Evolutionary conservation across 2,113 vertebrate species (phyloP).

Genomic region (Tragulus kanchil): DNA sequence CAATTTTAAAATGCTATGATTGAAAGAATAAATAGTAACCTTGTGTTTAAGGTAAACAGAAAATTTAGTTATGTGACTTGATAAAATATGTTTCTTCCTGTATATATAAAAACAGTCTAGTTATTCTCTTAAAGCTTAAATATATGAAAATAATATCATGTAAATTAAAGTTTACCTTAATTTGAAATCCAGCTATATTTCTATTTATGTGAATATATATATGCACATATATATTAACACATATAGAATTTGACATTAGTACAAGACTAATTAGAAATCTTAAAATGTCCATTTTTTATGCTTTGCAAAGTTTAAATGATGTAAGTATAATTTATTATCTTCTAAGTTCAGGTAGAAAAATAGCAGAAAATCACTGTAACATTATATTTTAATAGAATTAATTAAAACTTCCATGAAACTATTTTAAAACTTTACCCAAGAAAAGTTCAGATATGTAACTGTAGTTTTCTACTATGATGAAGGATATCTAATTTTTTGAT

Average conservation of each 20-base stretch:
- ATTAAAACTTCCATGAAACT: neutral
- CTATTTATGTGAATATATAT: neutral
- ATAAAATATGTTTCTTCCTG: neutral
- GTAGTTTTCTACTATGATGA: neutral
- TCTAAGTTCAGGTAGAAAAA: neutral
- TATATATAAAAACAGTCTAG: neutral
- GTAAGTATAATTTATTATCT: neutral
- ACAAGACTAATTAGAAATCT: neutral
- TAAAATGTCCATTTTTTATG: neutral
- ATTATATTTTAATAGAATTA: neutral
- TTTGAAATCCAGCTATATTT: neutral
- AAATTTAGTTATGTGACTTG: neutral
- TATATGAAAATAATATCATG: neutral
- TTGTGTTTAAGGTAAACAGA: constrained; percentile 2
- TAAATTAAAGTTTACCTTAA: neutral
- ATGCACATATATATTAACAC: neutral
- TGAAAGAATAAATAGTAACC: neutral
- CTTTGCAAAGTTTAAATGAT: neutral
- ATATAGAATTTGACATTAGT: neutral
- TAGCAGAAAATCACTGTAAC: neutral
- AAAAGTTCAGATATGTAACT: neutral
- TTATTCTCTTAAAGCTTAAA: neutral
- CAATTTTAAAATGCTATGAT: neutral
- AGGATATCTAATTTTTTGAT: neutral
- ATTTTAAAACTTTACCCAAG: neutral